phyloP scores from a whole-genome alignment of 2,113 vertebrate genomes.

The Microcebus ravelobensis region DNA sequence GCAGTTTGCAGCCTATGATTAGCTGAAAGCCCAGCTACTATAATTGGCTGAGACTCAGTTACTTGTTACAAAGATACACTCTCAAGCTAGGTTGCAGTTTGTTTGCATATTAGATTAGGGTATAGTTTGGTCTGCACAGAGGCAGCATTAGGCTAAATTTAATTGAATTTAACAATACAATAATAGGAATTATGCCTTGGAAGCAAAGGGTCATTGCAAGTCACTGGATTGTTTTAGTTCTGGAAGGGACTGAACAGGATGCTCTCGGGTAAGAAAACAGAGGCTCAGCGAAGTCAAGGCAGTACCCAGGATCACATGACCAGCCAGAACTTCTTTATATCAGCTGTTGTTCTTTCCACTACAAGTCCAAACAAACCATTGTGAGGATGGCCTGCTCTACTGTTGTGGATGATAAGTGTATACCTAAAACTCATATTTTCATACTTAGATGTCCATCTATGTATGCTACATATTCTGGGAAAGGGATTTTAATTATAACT shows the following conservation, averaged over 20 bases:
- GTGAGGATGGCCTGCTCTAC: not conserved
- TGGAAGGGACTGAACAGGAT: not conserved
- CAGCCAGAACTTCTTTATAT: not conserved
- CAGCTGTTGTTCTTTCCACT: not conserved
- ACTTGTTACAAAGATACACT: not conserved
- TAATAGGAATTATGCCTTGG: not conserved
- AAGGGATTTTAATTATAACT: not conserved
- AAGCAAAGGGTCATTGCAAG: not conserved
- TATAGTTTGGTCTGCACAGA: not conserved
- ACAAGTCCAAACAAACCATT: not conserved
- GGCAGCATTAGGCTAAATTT: not conserved
- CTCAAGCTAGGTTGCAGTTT: not conserved
- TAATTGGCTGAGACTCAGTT: not conserved
- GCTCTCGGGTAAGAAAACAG: not conserved
- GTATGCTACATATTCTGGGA: not conserved
- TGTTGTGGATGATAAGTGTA: not conserved
- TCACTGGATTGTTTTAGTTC: not conserved
- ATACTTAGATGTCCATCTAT: not conserved
- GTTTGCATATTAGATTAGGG: not conserved
- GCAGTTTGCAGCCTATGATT: not conserved
- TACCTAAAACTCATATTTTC: not conserved
- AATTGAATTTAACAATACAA: not conserved
- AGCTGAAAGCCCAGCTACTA: not conserved
- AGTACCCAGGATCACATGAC: not conserved
- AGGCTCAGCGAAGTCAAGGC: not conserved